Evolutionary conservation across 2,797 vertebrate genomes (phyloP), one percentile per base, ranked within the genome.

Genomic region (Microcaecilia unicolor): DNA sequence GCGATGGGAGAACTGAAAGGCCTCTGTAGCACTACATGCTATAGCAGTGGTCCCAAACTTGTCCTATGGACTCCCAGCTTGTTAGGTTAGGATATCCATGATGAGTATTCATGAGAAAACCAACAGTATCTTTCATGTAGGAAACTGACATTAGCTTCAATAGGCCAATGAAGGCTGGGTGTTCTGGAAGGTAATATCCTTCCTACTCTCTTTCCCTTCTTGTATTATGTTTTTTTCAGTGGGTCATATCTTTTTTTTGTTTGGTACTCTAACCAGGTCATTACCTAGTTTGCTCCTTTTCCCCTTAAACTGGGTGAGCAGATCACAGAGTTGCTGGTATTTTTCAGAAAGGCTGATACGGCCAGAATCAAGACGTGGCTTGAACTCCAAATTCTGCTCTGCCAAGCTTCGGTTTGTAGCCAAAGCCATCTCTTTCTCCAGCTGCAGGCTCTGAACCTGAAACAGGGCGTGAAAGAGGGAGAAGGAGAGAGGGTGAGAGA

Each of bases 381-480:
- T 91, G 60, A 92, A 77, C 48, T 89, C 83, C 36, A 97, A 82
- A 76, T 97, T 97, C 59, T 67, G 85, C 57, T 97, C 93, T 0
- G 93, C 93, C 64, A 97, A 71, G 57, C 89, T 97, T 21, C 93
- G 83, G 57, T 97, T 97, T 37, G 92, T 80, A 5, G 93, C 92
- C 43, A 97, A 57, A 0, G 90, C 86, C 93, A 97, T 95, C 61
- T 97, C 93, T 34, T 90, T 74, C 32, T 94, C 91, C 70, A 97
- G 72, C 73, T 97, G 93, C 23, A 92, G 81, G 61, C 91, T 90
- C 74, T 97, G 92, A 14, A 97, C 86, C 93, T 97, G 50, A 5
- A 4, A 23, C 4, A 18, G 9, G 11, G 3, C 15, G 11, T 28
- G 7, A 44, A 5, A 16, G 20, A n/a, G n/a, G n/a, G n/a, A 15